A percentile compares a stretch with the other conserved stretches of the same genome.
Evolutionary conservation across 2,888 invertebrate species (phyloP).

Genomic region (Omphaloscelis lunosa): DNA sequence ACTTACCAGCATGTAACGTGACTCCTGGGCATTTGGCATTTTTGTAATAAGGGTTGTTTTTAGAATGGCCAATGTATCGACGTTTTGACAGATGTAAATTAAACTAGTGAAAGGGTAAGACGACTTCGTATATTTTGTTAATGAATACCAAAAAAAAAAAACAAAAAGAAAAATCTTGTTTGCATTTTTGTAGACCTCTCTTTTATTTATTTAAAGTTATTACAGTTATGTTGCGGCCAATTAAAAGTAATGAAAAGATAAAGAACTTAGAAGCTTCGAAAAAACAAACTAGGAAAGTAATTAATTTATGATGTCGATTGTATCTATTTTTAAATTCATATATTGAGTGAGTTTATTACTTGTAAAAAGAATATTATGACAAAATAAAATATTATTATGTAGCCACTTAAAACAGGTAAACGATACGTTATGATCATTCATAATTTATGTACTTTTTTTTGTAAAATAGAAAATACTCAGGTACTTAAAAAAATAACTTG

Average conservation of each 20-base stretch:
- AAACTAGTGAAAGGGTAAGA: no score
- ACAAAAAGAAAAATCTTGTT: no score
- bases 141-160: neutral
- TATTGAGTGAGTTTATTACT: conserved; percentile 20
- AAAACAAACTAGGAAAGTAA: neutral
- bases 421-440: neutral
- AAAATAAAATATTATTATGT: conserved; percentile 10
- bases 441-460: neutral
- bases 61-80: neutral
- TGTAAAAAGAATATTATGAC: neutral
- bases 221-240: no score
- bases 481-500: neutral
- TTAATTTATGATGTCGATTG: neutral
- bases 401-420: neutral
- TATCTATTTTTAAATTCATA: conserved; percentile 14
- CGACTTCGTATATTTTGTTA: neutral
- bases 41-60: conserved; percentile 38
- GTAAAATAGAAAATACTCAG: no score
- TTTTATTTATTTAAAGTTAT: neutral
- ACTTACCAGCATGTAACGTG: conserved; percentile 58
- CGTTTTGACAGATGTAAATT: neutral
- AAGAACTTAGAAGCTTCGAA: no score
- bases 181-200: neutral
- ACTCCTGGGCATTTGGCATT: conserved; percentile 55
- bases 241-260: neutral